A percentile compares a stretch with the other conserved stretches of the same genome.
These are phyloP conservation scores for Petromus typicus DNA, from an alignment of 2,113 vertebrate genomes.

Conservation along the genomic window DNA sequence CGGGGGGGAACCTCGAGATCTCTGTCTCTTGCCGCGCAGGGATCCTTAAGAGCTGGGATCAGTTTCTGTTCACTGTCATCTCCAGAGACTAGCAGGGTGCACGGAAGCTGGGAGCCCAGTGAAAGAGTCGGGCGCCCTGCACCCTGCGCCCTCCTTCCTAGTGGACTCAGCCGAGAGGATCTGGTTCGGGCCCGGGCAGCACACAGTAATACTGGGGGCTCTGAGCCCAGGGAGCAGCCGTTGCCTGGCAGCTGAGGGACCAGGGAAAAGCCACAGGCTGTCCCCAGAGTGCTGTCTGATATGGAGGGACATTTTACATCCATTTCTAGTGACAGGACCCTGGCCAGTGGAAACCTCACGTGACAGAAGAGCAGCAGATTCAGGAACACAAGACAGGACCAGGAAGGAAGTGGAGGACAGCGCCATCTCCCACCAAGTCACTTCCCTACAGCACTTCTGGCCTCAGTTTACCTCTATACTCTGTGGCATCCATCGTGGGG, in stretches of 20 bases:
- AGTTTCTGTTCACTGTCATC: not conserved
- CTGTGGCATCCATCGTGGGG: not conserved
- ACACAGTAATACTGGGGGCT: not conserved
- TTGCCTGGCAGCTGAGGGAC: not conserved
- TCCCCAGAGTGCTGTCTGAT: not conserved
- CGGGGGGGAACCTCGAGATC: not conserved
- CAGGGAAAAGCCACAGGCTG: not conserved
- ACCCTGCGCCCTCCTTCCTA: not conserved
- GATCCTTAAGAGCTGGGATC: not conserved
- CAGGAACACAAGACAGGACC: not conserved
- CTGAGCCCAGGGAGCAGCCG: not conserved
- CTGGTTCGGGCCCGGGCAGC: rapidly evolving
- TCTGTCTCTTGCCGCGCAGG: not conserved
- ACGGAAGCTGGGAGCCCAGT: not conserved
- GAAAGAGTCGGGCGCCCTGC: too few relatives aligned
- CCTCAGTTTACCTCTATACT: not conserved
- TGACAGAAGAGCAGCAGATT: not conserved
- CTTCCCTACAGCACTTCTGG: not conserved
- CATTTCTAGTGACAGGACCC: not conserved
- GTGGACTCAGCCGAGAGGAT: not conserved
- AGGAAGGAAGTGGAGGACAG: not conserved
- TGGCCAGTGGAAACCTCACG: not conserved
- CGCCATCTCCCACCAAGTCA: too few relatives aligned
- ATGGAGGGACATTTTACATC: not conserved
- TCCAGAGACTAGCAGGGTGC: not conserved